Conservation (phyloP, 2,797 vertebrate genomes). For the Macropodus opercularis region DNA sequence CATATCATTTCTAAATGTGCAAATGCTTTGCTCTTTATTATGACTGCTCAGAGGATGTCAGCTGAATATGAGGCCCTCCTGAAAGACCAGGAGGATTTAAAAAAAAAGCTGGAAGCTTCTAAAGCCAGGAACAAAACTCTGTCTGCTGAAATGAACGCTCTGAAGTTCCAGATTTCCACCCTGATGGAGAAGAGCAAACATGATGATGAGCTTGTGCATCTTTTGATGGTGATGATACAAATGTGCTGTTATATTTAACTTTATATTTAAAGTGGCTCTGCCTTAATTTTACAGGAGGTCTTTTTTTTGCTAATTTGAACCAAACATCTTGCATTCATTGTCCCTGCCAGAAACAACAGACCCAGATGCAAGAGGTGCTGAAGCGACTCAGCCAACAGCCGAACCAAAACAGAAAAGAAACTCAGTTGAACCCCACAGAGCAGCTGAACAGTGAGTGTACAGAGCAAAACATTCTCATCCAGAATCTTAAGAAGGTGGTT, state of each 20-base stretch:
- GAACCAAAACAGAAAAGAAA: conserved; percentile 61
- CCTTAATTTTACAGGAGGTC: neutral
- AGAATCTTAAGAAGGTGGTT: conserved; percentile 81
- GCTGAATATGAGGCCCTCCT: conserved; percentile 83
- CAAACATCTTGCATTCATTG: no score
- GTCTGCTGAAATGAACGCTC: conserved; percentile 84
- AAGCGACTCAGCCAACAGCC: conserved; percentile 79
- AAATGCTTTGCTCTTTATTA: neutral
- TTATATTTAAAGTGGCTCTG: neutral
- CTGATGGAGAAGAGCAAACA: conserved; percentile 90
- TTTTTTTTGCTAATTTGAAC: neutral
- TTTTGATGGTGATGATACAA: conserved; percentile 84
- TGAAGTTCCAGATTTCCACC: conserved; percentile 85
- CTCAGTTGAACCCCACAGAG: conserved; percentile 55
- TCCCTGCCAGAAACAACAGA: conserved; percentile 83
- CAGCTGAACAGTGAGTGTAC: conserved; percentile 71
- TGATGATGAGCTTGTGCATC: conserved; percentile 89
- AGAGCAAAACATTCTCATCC: conserved; percentile 71
- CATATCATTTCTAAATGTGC: neutral
- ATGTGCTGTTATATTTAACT: neutral
- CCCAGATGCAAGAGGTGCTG: conserved; percentile 87
- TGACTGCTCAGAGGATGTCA: conserved; percentile 81
- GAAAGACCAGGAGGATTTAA: conserved; percentile 84
- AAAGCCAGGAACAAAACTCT: conserved; percentile 88
- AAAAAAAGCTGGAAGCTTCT: conserved; percentile 83